Percentiles rank a stretch among this genome's conserved stretches.
phyloP scores from a whole-genome alignment of 2,797 vertebrate species.

The Typhlichthys subterraneus region DNA sequence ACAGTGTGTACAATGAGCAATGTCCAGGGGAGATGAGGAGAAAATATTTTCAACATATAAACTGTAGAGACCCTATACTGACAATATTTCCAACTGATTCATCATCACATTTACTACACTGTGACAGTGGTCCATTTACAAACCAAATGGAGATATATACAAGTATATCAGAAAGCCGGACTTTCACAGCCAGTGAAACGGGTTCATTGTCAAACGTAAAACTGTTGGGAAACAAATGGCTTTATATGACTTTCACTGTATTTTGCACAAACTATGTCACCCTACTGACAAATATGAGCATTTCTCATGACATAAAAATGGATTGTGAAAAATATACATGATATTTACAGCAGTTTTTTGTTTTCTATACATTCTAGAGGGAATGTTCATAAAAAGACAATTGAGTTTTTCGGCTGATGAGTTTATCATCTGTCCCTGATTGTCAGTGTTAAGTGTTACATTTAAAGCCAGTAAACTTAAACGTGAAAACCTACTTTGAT shows the following conservation, averaged over 20 bases:
- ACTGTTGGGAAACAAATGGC: constrained; percentile 42
- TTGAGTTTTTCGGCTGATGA: constrained; percentile 63
- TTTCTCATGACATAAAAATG: constrained; percentile 55
- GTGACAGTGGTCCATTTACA: constrained; percentile 4
- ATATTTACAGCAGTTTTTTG: constrained; percentile 89
- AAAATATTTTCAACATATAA: constrained; percentile 21
- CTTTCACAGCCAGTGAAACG: constrained; percentile 18
- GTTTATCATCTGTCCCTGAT: constrained; percentile 88
- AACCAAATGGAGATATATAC: constrained; percentile 53
- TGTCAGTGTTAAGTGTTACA: constrained; percentile 86
- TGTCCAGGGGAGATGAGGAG: not conserved
- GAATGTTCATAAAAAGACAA: constrained; percentile 85
- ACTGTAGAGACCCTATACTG: constrained; percentile 43
- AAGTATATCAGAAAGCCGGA: constrained; percentile 41
- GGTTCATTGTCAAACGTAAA: constrained; percentile 33
- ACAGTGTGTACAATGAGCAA: constrained; percentile 18
- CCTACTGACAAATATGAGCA: constrained; percentile 48
- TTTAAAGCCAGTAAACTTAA: constrained; percentile 24
- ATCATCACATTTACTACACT: not conserved
- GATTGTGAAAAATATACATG: constrained; percentile 83
- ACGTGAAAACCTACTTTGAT: constrained; percentile 37
- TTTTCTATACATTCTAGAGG: constrained; percentile 83
- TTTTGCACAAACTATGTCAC: constrained; percentile 48
- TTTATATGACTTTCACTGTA: constrained; percentile 46
- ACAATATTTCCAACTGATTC: not conserved